Evolutionary conservation across 1,140 invertebrate species (phyloP).

Genomic region (Cyclargus thomasi): DNA sequence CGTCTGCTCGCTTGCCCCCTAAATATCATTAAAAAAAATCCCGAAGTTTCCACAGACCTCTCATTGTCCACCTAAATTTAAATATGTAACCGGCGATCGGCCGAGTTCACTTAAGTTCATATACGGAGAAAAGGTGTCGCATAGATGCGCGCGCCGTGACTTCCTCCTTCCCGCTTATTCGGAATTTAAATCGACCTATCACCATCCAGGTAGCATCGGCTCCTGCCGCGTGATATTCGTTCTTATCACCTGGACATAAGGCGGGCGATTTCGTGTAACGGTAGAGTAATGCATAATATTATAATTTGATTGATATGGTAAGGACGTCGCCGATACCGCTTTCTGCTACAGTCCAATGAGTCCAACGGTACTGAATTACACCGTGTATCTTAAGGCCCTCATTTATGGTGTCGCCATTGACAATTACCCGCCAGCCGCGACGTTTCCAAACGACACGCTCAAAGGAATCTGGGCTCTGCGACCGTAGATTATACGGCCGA

Average conservation of each 20-base stretch:
- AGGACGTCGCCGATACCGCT: constrained; percentile 60
- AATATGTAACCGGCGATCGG: constrained; percentile 36
- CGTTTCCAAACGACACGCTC: constrained; percentile 29
- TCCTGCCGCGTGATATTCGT: constrained; percentile 29
- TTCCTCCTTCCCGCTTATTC: constrained; percentile 72
- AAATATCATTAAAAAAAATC: no score
- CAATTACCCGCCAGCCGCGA: constrained; percentile 47
- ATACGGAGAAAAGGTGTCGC: constrained; percentile 69
- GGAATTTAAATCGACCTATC: constrained; percentile 72
- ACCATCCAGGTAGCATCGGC: constrained; percentile 44
- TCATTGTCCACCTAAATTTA: constrained; percentile 22
- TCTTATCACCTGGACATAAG: constrained; percentile 37
- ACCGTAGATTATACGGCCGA: constrained; percentile 8
- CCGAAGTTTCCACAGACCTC: not conserved
- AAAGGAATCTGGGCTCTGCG: constrained; percentile 32
- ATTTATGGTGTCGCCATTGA: constrained; percentile 62
- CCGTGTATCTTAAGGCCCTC: constrained; percentile 58
- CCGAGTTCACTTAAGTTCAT: constrained; percentile 66
- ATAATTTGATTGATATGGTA: constrained; percentile 70
- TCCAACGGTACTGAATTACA: constrained; percentile 69
- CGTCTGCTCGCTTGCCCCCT: no score
- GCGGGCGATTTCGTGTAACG: constrained; percentile 33
- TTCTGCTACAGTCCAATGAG: constrained; percentile 64
- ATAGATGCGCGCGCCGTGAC: constrained; percentile 62
- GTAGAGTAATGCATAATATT: constrained; percentile 50